These are phyloP conservation scores for Mayetiola destructor DNA, from an alignment of 2,888 invertebrate species.

Conservation along the genomic window DNA sequence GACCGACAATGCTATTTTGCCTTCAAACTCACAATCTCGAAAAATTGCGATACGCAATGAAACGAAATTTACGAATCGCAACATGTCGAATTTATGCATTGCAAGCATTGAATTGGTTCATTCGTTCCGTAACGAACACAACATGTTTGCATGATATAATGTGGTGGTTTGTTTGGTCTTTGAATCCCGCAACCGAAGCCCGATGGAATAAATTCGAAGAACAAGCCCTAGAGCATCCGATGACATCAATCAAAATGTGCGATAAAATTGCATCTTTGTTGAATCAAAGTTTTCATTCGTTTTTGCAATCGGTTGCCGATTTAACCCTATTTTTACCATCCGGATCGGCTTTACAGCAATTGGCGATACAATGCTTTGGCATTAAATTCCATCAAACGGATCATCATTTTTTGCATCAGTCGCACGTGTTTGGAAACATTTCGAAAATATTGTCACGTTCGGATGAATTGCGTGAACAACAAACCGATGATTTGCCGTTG, in stretches of 20 bases:
- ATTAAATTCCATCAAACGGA: slow-evolving; percentile 77
- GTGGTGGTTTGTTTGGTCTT: slow-evolving; percentile 89
- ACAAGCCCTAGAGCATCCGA: slow-evolving; percentile 49
- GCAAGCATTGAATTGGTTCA: slow-evolving; percentile 90
- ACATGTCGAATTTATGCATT: slow-evolving; percentile 74
- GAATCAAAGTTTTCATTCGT: slow-evolving; percentile 64
- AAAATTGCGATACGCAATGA: slow-evolving; percentile 70
- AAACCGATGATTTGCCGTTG: slow-evolving; percentile 37
- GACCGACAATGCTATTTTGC: slow-evolving; percentile 80
- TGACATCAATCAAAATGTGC: slow-evolving; percentile 64
- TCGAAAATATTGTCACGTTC: slow-evolving; percentile 88
- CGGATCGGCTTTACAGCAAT: slow-evolving; percentile 75
- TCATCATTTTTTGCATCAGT: slow-evolving; percentile 78
- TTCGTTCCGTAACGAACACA: slow-evolving; percentile 81
- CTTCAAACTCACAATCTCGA: slow-evolving; percentile 74
- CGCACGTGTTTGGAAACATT: slow-evolving; percentile 90
- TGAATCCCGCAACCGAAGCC: slow-evolving; percentile 45
- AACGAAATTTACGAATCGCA: slow-evolving; percentile 66
- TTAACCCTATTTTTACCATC: slow-evolving; percentile 77
- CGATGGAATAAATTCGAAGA: slow-evolving; percentile 37
- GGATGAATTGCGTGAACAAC: slow-evolving; percentile 46
- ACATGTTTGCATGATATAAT: slow-evolving; percentile 85
- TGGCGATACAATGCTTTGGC: slow-evolving; percentile 89
- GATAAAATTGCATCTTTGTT: slow-evolving; percentile 52
- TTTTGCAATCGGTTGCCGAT: slow-evolving; percentile 83